phyloP scores from a whole-genome alignment of 2,113 vertebrate genomes.

The Probosciger aterrimus region DNA sequence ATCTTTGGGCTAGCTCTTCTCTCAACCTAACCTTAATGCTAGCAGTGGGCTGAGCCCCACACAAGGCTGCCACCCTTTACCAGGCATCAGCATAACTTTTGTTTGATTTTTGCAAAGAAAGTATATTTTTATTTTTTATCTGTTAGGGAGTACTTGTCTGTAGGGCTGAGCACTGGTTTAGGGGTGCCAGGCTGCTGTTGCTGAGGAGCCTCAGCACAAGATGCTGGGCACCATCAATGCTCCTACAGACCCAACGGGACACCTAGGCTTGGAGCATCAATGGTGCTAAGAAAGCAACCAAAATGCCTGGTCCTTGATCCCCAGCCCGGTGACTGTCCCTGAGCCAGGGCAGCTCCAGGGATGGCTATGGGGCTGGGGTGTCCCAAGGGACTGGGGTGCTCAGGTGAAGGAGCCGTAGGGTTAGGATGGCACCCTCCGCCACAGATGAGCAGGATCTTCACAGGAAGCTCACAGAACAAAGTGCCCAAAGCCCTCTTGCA shows the following conservation, averaged over 20 bases:
- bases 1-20: neutral
- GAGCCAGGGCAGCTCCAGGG: neutral
- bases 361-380: neutral
- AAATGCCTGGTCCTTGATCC: fast-evolving
- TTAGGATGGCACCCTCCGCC: no score
- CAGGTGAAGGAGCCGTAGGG: neutral
- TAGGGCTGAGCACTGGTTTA: neutral
- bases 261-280: fast-evolving
- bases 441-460: neutral
- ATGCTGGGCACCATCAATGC: neutral
- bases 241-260: fast-evolving
- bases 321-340: neutral
- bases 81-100: neutral
- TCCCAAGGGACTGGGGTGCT: fast-evolving
- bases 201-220: fast-evolving
- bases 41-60: neutral
- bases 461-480: neutral
- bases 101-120: neutral
- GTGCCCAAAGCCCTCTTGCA: neutral
- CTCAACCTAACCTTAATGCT: neutral
- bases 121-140: neutral
- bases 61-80: neutral
- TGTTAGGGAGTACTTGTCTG: no score
- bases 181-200: neutral
- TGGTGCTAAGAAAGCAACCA: neutral